phyloP scores from a whole-genome alignment of 2,888 invertebrate genomes.

The Liopterus haemorrhoidalis region DNA sequence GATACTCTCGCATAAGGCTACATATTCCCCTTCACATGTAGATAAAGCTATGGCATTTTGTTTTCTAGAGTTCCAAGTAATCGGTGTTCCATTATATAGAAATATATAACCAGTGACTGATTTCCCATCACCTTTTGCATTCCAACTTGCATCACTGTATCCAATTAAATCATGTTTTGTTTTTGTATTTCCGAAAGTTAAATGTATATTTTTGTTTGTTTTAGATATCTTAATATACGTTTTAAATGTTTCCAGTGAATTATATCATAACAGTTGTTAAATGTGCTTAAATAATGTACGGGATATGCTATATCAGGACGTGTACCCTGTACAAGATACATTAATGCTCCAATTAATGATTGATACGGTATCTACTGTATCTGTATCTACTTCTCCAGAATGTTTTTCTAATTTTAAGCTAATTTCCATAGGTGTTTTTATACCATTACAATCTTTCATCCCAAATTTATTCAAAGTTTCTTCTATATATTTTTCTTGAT shows the following conservation, averaged over 20 bases:
- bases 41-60: no score
- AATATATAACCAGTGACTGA: no score
- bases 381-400: not conserved
- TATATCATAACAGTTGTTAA: not conserved
- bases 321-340: not conserved
- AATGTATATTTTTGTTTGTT: not conserved
- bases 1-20: no score
- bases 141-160: not conserved
- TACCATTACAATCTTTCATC: not conserved
- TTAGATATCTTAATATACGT: not conserved
- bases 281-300: not conserved
- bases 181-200: not conserved
- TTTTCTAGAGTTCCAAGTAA: no score
- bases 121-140: no score
- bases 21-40: no score
- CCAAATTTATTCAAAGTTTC: not conserved
- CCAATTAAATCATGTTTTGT: not conserved
- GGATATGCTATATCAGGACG: not conserved
- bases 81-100: no score
- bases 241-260: conserved; percentile 5
- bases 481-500: not conserved
- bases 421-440: conserved; percentile 2
- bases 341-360: not conserved
- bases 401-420: not conserved
- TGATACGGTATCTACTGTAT: conserved; percentile 2